A percentile compares a stretch with the other conserved stretches of the same genome.
phyloP scores from a whole-genome alignment of 2,797 vertebrate genomes.

The Rhinatrema bivittatum region DNA sequence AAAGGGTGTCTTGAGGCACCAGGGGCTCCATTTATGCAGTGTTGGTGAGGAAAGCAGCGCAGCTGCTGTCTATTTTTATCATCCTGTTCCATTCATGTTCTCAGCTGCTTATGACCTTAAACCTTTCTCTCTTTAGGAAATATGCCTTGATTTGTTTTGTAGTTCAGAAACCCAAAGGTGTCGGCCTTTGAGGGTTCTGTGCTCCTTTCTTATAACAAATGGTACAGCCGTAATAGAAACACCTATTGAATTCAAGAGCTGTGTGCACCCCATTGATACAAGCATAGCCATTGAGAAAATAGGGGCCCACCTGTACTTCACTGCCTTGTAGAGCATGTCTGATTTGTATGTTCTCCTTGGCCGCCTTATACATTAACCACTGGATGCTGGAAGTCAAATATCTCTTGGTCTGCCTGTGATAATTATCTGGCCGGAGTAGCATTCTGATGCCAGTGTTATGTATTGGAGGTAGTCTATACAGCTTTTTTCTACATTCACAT shows the following conservation, averaged over 20 bases:
- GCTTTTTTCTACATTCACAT: too few relatives aligned
- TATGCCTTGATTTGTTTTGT: too few relatives aligned
- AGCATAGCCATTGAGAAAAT: not conserved
- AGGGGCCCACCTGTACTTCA: not conserved
- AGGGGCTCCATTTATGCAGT: not conserved
- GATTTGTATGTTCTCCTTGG: too few relatives aligned
- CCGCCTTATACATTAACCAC: too few relatives aligned
- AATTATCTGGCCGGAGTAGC: not conserved
- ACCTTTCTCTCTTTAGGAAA: not conserved
- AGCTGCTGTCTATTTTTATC: not conserved
- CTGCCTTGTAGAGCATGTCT: not conserved
- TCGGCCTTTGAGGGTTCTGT: not conserved
- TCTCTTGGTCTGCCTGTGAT: not conserved
- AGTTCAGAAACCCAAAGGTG: too few relatives aligned
- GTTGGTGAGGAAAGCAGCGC: not conserved
- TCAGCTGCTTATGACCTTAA: not conserved
- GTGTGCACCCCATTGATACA: too few relatives aligned
- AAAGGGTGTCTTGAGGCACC: not conserved
- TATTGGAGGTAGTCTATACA: not conserved
- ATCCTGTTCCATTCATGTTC: not conserved
- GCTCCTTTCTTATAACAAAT: not conserved
- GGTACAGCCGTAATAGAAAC: not conserved
- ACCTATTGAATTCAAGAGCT: not conserved
- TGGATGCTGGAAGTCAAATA: too few relatives aligned
- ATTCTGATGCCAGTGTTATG: not conserved